phyloP scores from a whole-genome alignment of 2,113 vertebrate species.

The Apus apus region DNA sequence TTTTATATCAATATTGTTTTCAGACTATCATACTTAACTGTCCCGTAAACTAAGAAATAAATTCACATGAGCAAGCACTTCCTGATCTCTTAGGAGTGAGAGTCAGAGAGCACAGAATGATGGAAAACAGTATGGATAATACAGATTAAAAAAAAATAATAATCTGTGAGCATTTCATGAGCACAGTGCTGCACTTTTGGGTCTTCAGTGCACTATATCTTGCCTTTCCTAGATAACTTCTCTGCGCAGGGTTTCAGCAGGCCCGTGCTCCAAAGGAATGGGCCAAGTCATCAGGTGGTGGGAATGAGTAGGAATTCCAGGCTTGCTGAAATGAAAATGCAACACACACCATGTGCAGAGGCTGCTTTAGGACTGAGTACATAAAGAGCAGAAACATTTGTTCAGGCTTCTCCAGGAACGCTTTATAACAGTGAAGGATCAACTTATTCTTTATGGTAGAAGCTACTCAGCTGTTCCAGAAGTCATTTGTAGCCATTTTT shows the following conservation, averaged over 20 bases:
- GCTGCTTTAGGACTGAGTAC: background rate
- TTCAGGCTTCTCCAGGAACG: background rate
- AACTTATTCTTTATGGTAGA: background rate
- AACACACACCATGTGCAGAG: background rate
- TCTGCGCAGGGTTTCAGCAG: background rate
- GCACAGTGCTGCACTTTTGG: background rate
- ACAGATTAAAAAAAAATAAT: background rate
- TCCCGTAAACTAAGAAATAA: background rate
- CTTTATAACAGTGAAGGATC: background rate
- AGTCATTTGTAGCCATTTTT: background rate
- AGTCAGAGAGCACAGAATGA: background rate
- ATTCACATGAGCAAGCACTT: background rate
- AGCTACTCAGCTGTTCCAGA: background rate
- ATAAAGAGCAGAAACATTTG: background rate
- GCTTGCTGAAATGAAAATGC: background rate
- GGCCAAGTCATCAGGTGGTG: background rate
- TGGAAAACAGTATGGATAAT: background rate
- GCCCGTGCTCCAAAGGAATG: too few relatives aligned
- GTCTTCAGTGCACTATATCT: background rate
- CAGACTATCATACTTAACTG: background rate
- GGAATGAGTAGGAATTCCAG: fast-evolving
- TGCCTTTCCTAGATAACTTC: background rate
- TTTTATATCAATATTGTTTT: background rate
- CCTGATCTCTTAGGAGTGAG: background rate
- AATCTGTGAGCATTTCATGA: fast-evolving